Evolutionary conservation across 2,888 invertebrate genomes (phyloP).

Genomic region (Beris chalybata): DNA sequence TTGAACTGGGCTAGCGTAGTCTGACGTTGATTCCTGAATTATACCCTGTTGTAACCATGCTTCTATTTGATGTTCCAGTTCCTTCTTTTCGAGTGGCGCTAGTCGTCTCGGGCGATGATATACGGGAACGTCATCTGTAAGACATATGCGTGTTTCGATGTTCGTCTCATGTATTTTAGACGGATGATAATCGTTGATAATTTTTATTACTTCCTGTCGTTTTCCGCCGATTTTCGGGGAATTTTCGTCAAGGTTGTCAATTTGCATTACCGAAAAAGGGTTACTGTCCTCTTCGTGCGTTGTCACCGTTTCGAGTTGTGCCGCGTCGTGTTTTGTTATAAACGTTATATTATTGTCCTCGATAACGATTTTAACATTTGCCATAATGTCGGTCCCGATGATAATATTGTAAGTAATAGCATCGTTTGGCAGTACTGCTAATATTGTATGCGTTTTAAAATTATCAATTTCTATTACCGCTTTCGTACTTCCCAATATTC

Average conservation of each 20-base stretch:
- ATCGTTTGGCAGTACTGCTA: not conserved
- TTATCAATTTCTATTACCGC: not conserved
- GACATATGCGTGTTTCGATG: conserved; percentile 10
- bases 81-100: conserved; percentile 39
- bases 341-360: conserved; percentile 4
- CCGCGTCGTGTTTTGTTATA: not conserved
- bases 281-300: not conserved
- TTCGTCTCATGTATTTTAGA: not conserved
- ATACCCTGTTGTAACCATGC: too few species aligned
- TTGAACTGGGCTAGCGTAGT: too few species aligned
- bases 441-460: not conserved
- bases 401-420: not conserved
- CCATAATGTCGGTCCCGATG: not conserved
- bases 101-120: conserved; percentile 39
- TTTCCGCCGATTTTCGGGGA: not conserved
- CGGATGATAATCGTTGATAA: not conserved
- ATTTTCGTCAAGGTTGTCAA: not conserved
- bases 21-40: too few species aligned
- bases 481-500: not conserved
- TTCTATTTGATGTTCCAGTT: too few species aligned
- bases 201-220: not conserved
- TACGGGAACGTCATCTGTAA: not conserved
- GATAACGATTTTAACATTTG: too few species aligned
- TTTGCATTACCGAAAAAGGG: not conserved
- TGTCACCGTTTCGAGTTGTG: not conserved